These are phyloP conservation scores for Pelecanus crispus DNA, from an alignment of 2,113 vertebrate genomes.

Conservation along the genomic window DNA sequence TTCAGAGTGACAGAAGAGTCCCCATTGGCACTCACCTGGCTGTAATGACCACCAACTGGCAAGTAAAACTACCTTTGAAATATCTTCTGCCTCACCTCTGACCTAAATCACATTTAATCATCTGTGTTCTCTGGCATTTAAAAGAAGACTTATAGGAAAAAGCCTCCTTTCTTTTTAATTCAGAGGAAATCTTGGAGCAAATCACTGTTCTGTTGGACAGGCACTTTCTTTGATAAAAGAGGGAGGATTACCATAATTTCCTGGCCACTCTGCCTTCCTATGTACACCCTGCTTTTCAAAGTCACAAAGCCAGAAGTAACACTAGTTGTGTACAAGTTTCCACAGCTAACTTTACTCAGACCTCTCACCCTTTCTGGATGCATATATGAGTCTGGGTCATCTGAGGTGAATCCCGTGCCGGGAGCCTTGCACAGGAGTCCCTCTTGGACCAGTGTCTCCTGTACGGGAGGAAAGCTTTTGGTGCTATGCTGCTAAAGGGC, in stretches of 20 bases:
- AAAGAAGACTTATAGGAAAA: not conserved
- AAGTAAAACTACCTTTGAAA: not conserved
- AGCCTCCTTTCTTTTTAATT: not conserved
- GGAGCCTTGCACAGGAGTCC: rapidly evolving
- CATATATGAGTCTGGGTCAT: not conserved
- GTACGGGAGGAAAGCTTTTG: not conserved
- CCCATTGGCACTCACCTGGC: not conserved
- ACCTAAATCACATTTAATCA: not conserved
- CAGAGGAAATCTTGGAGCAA: not conserved
- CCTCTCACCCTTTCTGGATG: not conserved
- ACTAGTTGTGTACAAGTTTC: not conserved
- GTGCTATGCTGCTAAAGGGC: not conserved
- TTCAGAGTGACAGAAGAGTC: not conserved
- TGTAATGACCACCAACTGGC: not conserved
- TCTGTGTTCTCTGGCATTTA: not conserved
- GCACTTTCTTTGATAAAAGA: not conserved
- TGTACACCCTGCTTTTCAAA: not conserved
- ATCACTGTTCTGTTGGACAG: not conserved
- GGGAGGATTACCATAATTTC: not conserved
- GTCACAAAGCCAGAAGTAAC: not conserved
- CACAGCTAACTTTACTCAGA: not conserved
- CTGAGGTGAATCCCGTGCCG: rapidly evolving
- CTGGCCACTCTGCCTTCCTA: not conserved
- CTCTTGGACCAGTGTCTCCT: not conserved
- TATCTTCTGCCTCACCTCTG: not conserved